Evolutionary conservation across 2,113 vertebrate genomes (phyloP), one percentile per base, ranked within the genome.

Genomic region (Cheilinus undulatus): DNA sequence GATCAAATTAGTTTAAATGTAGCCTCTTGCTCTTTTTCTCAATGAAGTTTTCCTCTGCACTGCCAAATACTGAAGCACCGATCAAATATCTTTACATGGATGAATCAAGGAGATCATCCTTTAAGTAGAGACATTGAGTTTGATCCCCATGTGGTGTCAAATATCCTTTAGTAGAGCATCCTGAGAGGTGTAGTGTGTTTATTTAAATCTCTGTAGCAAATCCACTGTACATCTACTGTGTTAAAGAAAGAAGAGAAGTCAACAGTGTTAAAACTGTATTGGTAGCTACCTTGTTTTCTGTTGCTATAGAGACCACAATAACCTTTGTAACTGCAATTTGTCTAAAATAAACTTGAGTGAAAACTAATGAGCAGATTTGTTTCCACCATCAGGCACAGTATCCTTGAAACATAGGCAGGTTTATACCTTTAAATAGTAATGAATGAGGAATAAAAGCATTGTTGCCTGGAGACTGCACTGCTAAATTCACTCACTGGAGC

Each of bases 251-350:
- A 26, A 51, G 42, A 2, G 1, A 53, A 50, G 40, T n/a, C 13
- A 53, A 32, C 14, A 15, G 38, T 5, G 12, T n/a, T 61, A 27
- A 49, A 75, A 49, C 20, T 53, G 20, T 10, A 58, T n/a, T 11
- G 7, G 28, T 22, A 14, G 49, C 17, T 17, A 34, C 23, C 46
- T 60, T 10, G 20, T 75, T 53, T 49, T 62, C 28, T 46, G 67
- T 73, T 78, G 34, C 67, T 50, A 69, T 69, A 50, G 66, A 82
- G 40, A 75, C 45, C 2, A 51, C 23, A 46, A 2, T 38, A 32
- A 54, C 1, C 38, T 51, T 67, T 34, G 34, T 36, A 34, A 9
- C 30, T 22, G 32, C 42, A 19, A 38, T 46, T 54, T 56, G 38
- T 40, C 40, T 42, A 26, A 67, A 77, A 46, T 15, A 2, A 30